A percentile compares a stretch with the other conserved stretches of the same genome.
Evolutionary conservation across 2,797 vertebrate genomes (phyloP).

Genomic region (Semotilus atromaculatus): DNA sequence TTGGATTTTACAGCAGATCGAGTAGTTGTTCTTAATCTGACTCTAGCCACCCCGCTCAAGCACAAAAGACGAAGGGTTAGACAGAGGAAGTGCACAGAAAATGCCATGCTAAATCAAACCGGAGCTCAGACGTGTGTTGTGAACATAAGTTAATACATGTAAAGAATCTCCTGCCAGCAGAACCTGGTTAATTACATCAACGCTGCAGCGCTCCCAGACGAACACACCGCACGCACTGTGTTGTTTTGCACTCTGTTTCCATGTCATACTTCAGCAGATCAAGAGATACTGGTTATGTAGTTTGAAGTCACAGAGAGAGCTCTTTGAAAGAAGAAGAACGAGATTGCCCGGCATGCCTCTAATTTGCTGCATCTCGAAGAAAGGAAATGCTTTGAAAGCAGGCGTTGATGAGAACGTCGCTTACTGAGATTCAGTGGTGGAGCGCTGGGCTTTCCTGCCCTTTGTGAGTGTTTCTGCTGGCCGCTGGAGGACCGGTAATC

Average conservation of each 20-base stretch:
- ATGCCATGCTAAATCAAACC: conserved; percentile 48
- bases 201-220: neutral
- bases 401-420: neutral
- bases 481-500: conserved; percentile 37
- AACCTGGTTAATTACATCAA: conserved; percentile 51
- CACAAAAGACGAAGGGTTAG: conserved; percentile 13
- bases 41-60: conserved; percentile 21
- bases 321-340: conserved; percentile 17
- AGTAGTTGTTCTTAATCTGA: conserved; percentile 60
- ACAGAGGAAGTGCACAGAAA: conserved; percentile 20
- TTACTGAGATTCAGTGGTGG: conserved; percentile 28
- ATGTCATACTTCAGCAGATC: conserved; percentile 8
- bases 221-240: neutral
- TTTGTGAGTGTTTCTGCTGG: conserved; percentile 17
- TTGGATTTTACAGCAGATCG: conserved; percentile 51
- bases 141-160: conserved; percentile 37
- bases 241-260: conserved; percentile 27
- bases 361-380: conserved; percentile 15
- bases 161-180: neutral
- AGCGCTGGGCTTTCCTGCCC: conserved; percentile 11
- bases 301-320: conserved; percentile 33
- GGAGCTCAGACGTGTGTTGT: conserved; percentile 37
- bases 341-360: conserved; percentile 10
- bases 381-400: conserved; percentile 8
- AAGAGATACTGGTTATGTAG: conserved; percentile 34